phyloP scores from a whole-genome alignment of 2,888 invertebrate genomes.

The Pandemis heparana region DNA sequence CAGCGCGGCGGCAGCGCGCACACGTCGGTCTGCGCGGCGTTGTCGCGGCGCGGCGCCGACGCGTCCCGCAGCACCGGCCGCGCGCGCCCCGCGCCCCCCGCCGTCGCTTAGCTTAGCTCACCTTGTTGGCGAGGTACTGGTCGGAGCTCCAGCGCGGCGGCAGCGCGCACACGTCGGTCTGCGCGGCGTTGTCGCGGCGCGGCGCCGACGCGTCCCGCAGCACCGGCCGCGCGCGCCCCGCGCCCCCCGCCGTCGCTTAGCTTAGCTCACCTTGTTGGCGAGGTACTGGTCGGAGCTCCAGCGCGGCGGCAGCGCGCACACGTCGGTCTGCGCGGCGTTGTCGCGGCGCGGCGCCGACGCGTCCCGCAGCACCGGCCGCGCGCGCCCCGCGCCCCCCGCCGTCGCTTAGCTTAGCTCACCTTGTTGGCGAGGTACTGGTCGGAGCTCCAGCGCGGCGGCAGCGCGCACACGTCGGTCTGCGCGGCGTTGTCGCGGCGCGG shows the following conservation, averaged over 20 bases:
- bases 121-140: conserved; percentile 87
- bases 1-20: conserved; percentile 91
- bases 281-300: conserved; percentile 93
- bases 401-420: conserved; percentile 46
- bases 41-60: conserved; percentile 67
- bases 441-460: conserved; percentile 91
- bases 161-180: conserved; percentile 91
- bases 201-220: conserved; percentile 59
- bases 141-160: conserved; percentile 92
- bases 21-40: conserved; percentile 90
- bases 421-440: conserved; percentile 89
- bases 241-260: conserved; percentile 51
- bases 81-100: conserved; percentile 51
- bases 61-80: conserved; percentile 66
- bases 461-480: conserved; percentile 91
- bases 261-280: conserved; percentile 64
- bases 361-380: conserved; percentile 65
- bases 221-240: conserved; percentile 61
- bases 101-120: conserved; percentile 45
- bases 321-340: conserved; percentile 89
- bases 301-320: conserved; percentile 90
- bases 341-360: conserved; percentile 66
- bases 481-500: conserved; percentile 81
- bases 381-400: conserved; percentile 52
- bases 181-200: conserved; percentile 83